These are phyloP conservation scores for Rhagophthalmus giganteus DNA, from an alignment of 2,888 invertebrate species.

Conservation along the genomic window DNA sequence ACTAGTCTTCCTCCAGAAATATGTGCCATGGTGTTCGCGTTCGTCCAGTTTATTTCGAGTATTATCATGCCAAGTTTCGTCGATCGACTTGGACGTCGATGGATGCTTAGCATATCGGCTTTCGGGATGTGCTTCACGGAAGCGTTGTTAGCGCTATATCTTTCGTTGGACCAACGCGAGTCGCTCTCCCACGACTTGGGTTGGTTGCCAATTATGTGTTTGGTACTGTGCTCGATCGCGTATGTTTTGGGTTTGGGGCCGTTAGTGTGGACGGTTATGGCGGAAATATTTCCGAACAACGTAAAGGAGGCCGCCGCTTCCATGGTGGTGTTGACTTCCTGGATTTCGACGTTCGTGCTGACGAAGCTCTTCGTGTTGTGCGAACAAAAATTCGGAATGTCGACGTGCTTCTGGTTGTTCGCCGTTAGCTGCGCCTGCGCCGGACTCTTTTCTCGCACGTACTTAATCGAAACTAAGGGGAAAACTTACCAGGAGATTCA, in stretches of 20 bases:
- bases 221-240: constrained; percentile 60
- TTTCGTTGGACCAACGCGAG: constrained; percentile 63
- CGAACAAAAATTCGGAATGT: constrained; percentile 60
- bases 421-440: constrained; percentile 61
- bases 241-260: constrained; percentile 75
- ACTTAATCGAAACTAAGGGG: constrained; percentile 90
- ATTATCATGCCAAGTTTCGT: constrained; percentile 71
- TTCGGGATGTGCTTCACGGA: not conserved
- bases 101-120: not conserved
- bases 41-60: constrained; percentile 74
- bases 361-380: constrained; percentile 70
- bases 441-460: constrained; percentile 72
- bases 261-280: constrained; percentile 78
- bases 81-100: constrained; percentile 57
- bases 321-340: constrained; percentile 73
- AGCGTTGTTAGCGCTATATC: constrained; percentile 57
- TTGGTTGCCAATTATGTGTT: constrained; percentile 70
- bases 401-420: constrained; percentile 73
- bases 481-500: constrained; percentile 83
- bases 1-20: constrained; percentile 62
- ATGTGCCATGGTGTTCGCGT: constrained; percentile 73
- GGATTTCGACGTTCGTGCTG: constrained; percentile 68
- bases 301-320: constrained; percentile 74
- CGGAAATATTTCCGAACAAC: constrained; percentile 78
- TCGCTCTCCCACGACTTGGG: constrained; percentile 57